Evolutionary conservation across 1,140 invertebrate genomes (phyloP), one percentile per base, ranked within the genome.

Genomic region (Ptiloglossa arizonensis): DNA sequence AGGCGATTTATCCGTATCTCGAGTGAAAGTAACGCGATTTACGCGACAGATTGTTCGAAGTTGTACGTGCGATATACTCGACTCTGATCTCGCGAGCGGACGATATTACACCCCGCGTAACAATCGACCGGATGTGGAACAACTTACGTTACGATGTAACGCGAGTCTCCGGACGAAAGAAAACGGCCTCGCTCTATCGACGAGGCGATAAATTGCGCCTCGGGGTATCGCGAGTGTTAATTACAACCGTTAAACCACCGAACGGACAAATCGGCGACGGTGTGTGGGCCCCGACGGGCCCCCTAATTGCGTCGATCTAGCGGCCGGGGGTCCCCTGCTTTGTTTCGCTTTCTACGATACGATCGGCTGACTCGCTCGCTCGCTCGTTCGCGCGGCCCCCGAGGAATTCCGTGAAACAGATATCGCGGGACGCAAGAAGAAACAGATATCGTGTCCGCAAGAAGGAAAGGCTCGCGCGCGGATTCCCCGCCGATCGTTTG

Each of bases 401-500:
- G 38, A 29, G 38, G 52, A 68, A 66, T 79, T 74, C 80, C 68
- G 46, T 52, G 67, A 73, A 76, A 70, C 52, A 67, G 64, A 76
- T 56, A 50, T 24, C 46, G 69, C 19, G 0, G 38, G 1, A n/a
- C 13, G 6, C 44, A 60, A 70, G 50, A 73, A 74, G 57, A 81
- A 80, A 63, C 57, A 44, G 68, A 85, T 73, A 59, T 46, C 60
- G 56, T 41, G 60, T 44, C 60, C 29, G 54, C 17, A 74, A 85
- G 73, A 84, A 85, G 68, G 48, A 59, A 66, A 27, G 64, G 59
- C 72, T 71, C 46, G 73, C 73, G 57, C 62, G 64, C 71, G 71
- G 76, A 41, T 62, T 74, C 81, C 57, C 17, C 56, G 27, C 32
- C 46, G 70, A 85, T 85, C 69, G 66, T 78, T 84, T 78, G 69